Base-by-base conservation (phyloP, 2,888 invertebrate genomes). In the Auanema freiburgensis region DNA sequence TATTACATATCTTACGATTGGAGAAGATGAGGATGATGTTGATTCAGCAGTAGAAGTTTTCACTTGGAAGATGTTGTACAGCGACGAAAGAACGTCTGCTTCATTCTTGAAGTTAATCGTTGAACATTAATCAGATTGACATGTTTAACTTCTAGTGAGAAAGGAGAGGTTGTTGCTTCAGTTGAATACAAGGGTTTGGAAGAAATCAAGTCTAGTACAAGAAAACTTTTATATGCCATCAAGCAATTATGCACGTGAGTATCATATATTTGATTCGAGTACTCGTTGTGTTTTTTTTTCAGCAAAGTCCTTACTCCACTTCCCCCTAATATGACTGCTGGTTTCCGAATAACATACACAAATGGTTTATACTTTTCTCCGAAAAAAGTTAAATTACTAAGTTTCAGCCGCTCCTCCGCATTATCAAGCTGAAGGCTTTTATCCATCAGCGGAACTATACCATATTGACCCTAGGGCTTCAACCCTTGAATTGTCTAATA, bases 41-140 rank as follows among this genome's bases (percentile, higher is more conserved):
- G 59, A 65, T 33, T 61, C 57, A 1, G 67, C 67, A 1, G 40
- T 65, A n/a, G 67, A 67, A 52, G 62, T 63, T 12, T 67, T 57
- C 23, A 52, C 59, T 0, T 59, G 61, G 52, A 23, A 51, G n/a
- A 52, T 67, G 18, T 24, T 18, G 14, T 67, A 67, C 55, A 44
- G 33, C 24, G 18, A 64, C 5, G 42, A 55, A 18, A 53, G 56
- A 33, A 33, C 33, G 33, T 33, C 33, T 8, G 33, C 33, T 33
- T 33, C 33, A 33, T 33, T 33, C 8, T 8, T 33, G 8, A 21
- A 46, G 21, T 46, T 46, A n/a, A n/a, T n/a, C n/a, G n/a, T n/a
- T n/a, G n/a, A n/a, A n/a, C n/a, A n/a, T n/a, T n/a, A n/a, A n/a
- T n/a, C n/a, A n/a, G n/a, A n/a, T n/a, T n/a, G n/a, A n/a, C n/a